Evolutionary conservation across 1,140 invertebrate genomes (phyloP).

Genomic region (Caenorhabditis tropicalis): DNA sequence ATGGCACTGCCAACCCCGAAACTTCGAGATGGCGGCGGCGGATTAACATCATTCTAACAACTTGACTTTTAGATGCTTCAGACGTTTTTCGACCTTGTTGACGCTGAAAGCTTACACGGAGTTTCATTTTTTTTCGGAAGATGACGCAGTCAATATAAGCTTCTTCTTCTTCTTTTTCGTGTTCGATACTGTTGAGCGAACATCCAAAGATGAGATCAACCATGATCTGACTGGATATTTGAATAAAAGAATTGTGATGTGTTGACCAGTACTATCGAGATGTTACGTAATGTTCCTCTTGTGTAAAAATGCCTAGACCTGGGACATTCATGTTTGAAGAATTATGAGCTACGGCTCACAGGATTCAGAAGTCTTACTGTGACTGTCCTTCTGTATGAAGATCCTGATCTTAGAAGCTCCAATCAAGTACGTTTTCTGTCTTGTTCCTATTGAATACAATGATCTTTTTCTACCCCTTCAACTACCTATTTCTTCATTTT

Average conservation of each 20-base stretch:
- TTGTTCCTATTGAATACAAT: neutral
- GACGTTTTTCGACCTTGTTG: constrained; percentile 29
- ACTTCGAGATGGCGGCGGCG: constrained; percentile 32
- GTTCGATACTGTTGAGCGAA: constrained; percentile 23
- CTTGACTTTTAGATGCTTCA: constrained; percentile 26
- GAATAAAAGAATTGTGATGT: neutral
- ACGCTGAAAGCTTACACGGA: constrained; percentile 9
- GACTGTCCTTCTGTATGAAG: no score
- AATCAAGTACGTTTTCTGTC: neutral
- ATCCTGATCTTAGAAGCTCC: no score
- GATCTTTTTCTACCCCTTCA: neutral
- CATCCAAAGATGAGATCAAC: constrained; percentile 35
- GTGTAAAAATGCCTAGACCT: no score
- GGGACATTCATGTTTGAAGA: no score
- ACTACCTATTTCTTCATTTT: neutral
- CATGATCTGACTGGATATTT: constrained; percentile 16
- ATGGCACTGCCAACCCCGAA: neutral
- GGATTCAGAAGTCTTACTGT: no score
- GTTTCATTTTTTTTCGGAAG: neutral
- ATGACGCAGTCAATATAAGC: constrained; percentile 1
- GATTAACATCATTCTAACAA: neutral
- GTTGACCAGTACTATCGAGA: neutral
- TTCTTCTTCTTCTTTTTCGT: neutral
- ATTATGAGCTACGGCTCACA: no score
- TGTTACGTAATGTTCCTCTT: no score